Evolutionary conservation across 2,113 vertebrate species (phyloP).

Genomic region (Thryonomys swinderianus): DNA sequence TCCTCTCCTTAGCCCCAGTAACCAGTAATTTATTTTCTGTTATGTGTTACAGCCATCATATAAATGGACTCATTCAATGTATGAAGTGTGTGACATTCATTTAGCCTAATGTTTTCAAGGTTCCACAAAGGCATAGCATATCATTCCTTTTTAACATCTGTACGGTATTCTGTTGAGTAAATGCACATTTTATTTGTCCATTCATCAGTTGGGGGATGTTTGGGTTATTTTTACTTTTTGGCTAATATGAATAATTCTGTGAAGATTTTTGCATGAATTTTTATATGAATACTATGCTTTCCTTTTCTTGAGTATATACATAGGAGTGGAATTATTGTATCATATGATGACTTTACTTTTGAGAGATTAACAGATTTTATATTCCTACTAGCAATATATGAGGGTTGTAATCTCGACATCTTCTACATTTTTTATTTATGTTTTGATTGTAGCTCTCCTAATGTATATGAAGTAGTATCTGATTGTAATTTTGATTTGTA

Average conservation of each 20-base stretch:
- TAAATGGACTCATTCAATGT: neutral
- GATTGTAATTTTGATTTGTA: slow-evolving; percentile 18
- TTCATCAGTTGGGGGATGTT: neutral
- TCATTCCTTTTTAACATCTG: neutral
- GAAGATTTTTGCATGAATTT: neutral
- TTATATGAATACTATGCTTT: neutral
- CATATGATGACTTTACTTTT: neutral
- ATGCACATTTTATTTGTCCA: neutral
- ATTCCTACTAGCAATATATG: neutral
- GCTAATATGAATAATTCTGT: slow-evolving; percentile 12
- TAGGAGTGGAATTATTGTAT: neutral
- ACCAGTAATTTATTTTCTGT: neutral
- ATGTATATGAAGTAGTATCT: slow-evolving; percentile 8
- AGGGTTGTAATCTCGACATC: neutral
- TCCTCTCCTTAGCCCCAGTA: no score
- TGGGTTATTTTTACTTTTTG: neutral
- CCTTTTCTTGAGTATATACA: neutral
- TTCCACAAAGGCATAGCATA: neutral
- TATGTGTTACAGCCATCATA: neutral
- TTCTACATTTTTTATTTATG: slow-evolving; percentile 2
- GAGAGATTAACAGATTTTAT: neutral
- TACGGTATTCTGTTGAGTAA: neutral
- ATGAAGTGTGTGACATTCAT: neutral
- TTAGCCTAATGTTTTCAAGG: neutral
- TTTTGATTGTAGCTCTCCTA: neutral